A percentile compares a stretch with the other conserved stretches of the same genome.
Evolutionary conservation across 2,113 vertebrate species (phyloP).

Genomic region (Chaetura pelagica): DNA sequence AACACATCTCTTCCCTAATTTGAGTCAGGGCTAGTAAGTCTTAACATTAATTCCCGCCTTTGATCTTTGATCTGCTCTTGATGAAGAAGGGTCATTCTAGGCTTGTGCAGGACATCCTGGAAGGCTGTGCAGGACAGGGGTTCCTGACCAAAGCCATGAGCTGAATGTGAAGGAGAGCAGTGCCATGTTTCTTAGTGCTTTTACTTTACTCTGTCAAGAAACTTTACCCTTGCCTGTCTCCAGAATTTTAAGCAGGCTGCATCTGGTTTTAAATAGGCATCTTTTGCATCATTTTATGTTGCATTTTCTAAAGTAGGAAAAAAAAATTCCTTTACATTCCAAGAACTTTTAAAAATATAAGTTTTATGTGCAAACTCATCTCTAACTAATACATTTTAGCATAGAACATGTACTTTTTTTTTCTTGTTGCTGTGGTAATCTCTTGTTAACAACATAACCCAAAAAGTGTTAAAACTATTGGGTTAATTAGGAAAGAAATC

Average conservation of each 20-base stretch:
- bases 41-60: slow-evolving; percentile 42
- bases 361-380: neutral
- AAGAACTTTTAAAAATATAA: neutral
- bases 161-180: neutral
- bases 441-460: neutral
- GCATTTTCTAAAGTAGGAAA: neutral
- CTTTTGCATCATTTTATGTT: neutral
- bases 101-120: neutral
- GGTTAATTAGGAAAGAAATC: slow-evolving; percentile 5
- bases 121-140: neutral
- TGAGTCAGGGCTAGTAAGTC: neutral
- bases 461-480: neutral
- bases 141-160: neutral
- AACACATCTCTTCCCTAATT: neutral
- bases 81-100: neutral
- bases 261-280: neutral
- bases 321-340: slow-evolving; percentile 17
- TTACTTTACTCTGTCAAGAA: slow-evolving; percentile 6
- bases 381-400: neutral
- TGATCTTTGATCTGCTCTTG: neutral
- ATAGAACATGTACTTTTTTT: neutral
- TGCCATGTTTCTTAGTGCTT: neutral
- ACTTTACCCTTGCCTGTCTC: neutral
- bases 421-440: neutral
- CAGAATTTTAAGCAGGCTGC: neutral